Evolutionary conservation across 2,797 vertebrate species (phyloP), one percentile per base, ranked within the genome.

Genomic region (Borostomias antarcticus): DNA sequence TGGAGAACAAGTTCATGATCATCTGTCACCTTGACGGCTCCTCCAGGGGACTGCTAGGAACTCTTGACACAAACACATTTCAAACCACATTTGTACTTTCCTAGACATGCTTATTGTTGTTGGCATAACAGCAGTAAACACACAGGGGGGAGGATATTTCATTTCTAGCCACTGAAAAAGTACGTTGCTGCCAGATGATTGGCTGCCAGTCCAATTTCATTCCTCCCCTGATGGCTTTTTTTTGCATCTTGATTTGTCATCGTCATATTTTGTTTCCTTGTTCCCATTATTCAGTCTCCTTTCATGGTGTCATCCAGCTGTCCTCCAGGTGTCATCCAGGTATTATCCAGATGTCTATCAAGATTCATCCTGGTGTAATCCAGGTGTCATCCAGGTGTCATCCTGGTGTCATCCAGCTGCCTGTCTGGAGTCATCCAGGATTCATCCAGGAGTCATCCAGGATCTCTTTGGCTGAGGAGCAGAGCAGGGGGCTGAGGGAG

Each of bases 1-100:
- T 40, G 66, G 69, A 8, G 9, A 76, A 83, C 86, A 75, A 73
- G 47, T 75, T 81, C 79, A 77, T 74, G 69, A 40, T 56, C 73
- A 64, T 81, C 21, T 57, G 65, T 81, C 69, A 23, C 54, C 23
- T 37, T 81, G 30, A 68, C 23, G 29, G 29, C 33, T 53, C 11
- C 2, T 37, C 19, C 25, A 28, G 52, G 62, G 68, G 35, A 40
- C 61, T 21, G 0, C 30, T 65, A 30, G 59, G 10, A n/a, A 6
- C 45, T 74, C 17, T 45, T 52, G 26, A 51, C 29, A 47, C 29
- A 13, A 15, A 21, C 5, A 6, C 35, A n/a, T 40, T 33, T 10
- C 23, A 17, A 17, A 26, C 1, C 30, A 54, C 51, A 35, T 35
- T 26, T n/a, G 7, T 29, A 45, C 43, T 28, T 45, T 30, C 13